phyloP scores from a whole-genome alignment of 2,888 invertebrate genomes.

The Zygothrica quintamaculata region DNA sequence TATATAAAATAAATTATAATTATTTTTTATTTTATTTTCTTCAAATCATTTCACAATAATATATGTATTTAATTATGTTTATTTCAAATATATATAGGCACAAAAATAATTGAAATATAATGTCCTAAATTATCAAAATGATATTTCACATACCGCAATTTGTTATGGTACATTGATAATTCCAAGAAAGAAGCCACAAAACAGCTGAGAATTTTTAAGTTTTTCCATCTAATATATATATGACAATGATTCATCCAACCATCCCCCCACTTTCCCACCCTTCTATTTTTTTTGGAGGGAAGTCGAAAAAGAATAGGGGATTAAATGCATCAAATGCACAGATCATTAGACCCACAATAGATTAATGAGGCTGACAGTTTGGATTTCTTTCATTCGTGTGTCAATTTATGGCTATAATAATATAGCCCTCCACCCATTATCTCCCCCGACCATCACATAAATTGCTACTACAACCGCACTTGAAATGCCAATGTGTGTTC shows the following conservation, averaged over 20 bases:
- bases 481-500: no score
- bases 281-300: no score
- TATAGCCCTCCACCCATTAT: not conserved
- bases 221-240: not conserved
- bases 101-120: no score
- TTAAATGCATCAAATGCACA: conserved; percentile 38
- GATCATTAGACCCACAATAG: conserved; percentile 50
- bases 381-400: conserved; percentile 21
- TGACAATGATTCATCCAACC: conserved; percentile 50
- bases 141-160: not conserved
- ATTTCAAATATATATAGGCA: no score
- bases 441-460: not conserved
- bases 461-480: not conserved
- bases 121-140: not conserved
- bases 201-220: not conserved
- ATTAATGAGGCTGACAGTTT: conserved; percentile 57
- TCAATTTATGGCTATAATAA: conserved; percentile 8
- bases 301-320: conserved; percentile 12
- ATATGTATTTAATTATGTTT: no score
- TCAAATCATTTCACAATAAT: no score
- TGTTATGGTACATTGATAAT: not conserved
- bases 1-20: no score
- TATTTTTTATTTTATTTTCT: no score
- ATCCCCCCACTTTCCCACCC: no score
- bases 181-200: not conserved